Conservation (phyloP, 2,113 vertebrate genomes). For the Garra rufa region DNA sequence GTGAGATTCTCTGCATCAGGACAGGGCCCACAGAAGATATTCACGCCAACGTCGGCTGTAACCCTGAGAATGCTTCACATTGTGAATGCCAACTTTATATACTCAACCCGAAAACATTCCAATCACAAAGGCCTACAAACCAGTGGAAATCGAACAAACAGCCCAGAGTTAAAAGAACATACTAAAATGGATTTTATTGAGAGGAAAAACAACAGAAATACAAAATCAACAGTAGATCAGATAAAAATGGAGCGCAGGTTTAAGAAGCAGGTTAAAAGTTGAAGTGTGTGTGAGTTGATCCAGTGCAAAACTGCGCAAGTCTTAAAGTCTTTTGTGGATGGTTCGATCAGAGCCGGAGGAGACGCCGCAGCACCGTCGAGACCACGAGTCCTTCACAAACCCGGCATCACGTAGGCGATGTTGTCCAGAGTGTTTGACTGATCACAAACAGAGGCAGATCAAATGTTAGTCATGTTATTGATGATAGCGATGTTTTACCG, state of each 20-base stretch:
- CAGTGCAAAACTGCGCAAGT: conserved; percentile 57
- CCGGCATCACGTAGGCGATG: conserved; percentile 93
- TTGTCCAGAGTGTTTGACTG: conserved; percentile 94
- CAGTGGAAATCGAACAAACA: not conserved
- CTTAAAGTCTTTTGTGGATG: conserved; percentile 43
- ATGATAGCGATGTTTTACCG: not conserved
- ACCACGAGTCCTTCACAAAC: conserved; percentile 65
- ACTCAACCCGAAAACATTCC: no score
- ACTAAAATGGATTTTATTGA: conserved; percentile 63
- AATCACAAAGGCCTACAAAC: not conserved
- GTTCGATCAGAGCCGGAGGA: not conserved
- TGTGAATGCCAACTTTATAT: no score
- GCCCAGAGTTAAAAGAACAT: conserved; percentile 53
- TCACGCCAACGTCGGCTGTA: not conserved
- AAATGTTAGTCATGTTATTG: not conserved
- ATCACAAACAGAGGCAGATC: not conserved
- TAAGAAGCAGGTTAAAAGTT: conserved; percentile 61
- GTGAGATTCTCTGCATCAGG: not conserved
- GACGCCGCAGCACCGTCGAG: not conserved
- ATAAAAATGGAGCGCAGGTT: conserved; percentile 51
- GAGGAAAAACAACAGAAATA: conserved; percentile 54
- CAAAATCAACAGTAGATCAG: conserved; percentile 50
- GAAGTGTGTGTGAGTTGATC: conserved; percentile 51
- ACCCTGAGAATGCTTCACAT: not conserved
- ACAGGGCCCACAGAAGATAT: not conserved